Percentiles rank a stretch among this genome's conserved stretches.
These are phyloP conservation scores for Thamnophis sirtalis DNA, from an alignment of 2,113 vertebrate genomes.

Conservation along the genomic window DNA sequence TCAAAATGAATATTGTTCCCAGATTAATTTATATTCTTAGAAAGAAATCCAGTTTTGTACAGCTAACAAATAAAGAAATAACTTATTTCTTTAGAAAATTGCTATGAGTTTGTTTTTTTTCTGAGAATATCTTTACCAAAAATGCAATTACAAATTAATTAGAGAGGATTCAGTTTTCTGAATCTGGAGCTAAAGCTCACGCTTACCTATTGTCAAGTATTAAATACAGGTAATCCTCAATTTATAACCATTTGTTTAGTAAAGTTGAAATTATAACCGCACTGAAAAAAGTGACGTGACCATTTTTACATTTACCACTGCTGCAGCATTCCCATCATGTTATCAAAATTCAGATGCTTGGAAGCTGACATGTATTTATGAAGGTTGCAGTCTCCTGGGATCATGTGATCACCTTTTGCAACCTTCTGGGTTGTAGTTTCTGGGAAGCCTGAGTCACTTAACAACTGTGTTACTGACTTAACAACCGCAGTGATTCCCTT, in stretches of 20 bases:
- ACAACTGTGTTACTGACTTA: not conserved
- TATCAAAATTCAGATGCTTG: not conserved
- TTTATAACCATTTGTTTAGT: not conserved
- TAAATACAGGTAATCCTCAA: not conserved
- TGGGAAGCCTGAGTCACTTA: not conserved
- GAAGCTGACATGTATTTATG: not conserved
- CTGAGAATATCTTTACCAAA: not conserved
- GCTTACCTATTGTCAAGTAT: not conserved
- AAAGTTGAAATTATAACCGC: not conserved
- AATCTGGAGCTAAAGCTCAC: not conserved
- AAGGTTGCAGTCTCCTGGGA: not conserved
- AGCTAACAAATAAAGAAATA: not conserved
- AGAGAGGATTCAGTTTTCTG: not conserved
- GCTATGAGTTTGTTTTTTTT: not conserved
- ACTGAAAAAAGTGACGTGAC: not conserved
- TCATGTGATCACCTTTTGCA: not conserved
- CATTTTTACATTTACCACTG: not conserved
- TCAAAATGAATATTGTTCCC: not conserved
- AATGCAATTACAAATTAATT: not conserved
- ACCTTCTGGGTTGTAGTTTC: not conserved
- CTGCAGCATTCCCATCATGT: not conserved
- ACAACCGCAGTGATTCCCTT: not conserved
- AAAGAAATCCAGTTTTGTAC: not conserved
- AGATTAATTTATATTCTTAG: not conserved
- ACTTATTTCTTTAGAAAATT: not conserved